Conservation (phyloP, 2,797 vertebrate species). For the Peromyscus nudipes region DNA sequence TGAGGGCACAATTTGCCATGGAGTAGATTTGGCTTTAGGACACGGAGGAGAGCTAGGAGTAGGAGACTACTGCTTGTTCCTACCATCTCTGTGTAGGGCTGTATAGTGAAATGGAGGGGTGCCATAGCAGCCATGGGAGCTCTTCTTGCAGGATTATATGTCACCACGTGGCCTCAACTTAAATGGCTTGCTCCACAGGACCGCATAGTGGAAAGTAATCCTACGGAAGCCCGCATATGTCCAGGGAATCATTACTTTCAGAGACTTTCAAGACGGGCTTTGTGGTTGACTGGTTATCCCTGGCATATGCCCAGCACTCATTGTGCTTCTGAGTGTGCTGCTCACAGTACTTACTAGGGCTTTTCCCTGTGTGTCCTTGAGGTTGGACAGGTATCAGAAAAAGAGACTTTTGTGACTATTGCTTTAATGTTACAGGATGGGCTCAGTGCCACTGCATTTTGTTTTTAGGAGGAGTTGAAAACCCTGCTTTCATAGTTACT, state of each 20-base stretch:
- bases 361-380: background rate
- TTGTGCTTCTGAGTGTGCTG: background rate
- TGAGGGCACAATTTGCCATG: background rate
- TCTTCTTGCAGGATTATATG: background rate
- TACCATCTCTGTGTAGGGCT: background rate
- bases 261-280: background rate
- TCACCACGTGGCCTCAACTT: background rate
- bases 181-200: background rate
- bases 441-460: constrained; percentile 85
- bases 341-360: background rate
- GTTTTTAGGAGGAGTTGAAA: constrained; percentile 90
- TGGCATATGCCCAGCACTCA: background rate
- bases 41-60: background rate
- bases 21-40: background rate
- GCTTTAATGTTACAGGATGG: constrained; percentile 88
- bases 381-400: constrained; percentile 37
- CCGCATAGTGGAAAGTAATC: background rate
- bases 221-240: background rate
- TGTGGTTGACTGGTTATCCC: background rate
- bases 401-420: constrained; percentile 85
- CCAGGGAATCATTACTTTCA: background rate
- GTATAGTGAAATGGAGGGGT: background rate
- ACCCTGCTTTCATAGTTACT: constrained; percentile 67
- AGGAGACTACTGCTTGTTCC: background rate
- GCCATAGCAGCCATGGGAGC: background rate